These are phyloP conservation scores for Ichneumon xanthorius DNA, from an alignment of 2,888 invertebrate species.

Conservation along the genomic window DNA sequence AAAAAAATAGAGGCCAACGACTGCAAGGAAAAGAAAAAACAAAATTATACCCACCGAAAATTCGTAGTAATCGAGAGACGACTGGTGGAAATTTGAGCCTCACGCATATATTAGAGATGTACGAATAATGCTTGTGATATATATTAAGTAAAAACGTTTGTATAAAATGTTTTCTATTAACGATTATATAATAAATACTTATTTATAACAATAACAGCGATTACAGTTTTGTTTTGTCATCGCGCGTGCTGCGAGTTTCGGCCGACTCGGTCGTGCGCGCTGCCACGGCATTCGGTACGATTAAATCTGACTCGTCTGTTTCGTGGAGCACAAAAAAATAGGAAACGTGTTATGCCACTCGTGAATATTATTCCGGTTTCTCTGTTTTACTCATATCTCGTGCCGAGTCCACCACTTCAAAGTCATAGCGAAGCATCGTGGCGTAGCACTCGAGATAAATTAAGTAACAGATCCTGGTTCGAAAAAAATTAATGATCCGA, in stretches of 20 bases:
- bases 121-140: slow-evolving; percentile 77
- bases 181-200: slow-evolving; percentile 84
- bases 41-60: slow-evolving; percentile 31
- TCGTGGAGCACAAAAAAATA: slow-evolving; percentile 18
- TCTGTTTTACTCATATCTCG: not conserved
- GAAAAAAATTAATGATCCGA: not conserved
- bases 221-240: slow-evolving; percentile 64
- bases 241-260: not conserved
- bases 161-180: slow-evolving; percentile 81
- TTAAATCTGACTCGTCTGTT: slow-evolving; percentile 20
- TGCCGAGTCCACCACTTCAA: slow-evolving; percentile 1
- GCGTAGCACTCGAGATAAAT: slow-evolving; percentile 11
- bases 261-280: not conserved
- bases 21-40: slow-evolving; percentile 7
- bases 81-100: slow-evolving; percentile 24
- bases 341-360: slow-evolving; percentile 29
- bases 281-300: slow-evolving; percentile 35
- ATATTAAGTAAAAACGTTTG: slow-evolving; percentile 74
- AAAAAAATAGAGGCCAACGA: not conserved
- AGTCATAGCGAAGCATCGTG: slow-evolving; percentile 5
- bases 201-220: slow-evolving; percentile 80
- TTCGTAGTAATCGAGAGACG: slow-evolving; percentile 13
- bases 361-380: not conserved
- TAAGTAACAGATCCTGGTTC: slow-evolving; percentile 2
- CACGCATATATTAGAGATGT: slow-evolving; percentile 57